Conservation (phyloP, 2,888 invertebrate genomes). For the Zonitis immaculata region DNA sequence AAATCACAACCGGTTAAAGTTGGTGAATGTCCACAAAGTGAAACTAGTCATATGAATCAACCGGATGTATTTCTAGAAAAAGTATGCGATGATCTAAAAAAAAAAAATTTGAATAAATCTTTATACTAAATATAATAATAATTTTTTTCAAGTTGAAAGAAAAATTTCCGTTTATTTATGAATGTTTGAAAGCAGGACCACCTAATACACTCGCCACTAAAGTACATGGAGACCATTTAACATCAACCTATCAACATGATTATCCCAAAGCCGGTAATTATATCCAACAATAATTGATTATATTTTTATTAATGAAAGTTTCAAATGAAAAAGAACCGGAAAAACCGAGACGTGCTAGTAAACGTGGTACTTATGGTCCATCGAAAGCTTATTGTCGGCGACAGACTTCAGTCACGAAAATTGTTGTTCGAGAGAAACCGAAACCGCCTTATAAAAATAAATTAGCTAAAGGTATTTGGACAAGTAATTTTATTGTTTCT, state of each 20-base stretch:
- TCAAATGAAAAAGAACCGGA: too few species aligned
- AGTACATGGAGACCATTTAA: conserved; percentile 59
- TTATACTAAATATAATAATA: not conserved
- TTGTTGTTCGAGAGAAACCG: too few species aligned
- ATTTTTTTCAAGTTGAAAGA: conserved; percentile 52
- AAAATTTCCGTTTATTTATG: conserved; percentile 62
- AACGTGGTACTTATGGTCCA: too few species aligned
- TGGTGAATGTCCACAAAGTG: conserved; percentile 54
- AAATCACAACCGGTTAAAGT: conserved; percentile 58
- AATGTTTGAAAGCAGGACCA: conserved; percentile 56
- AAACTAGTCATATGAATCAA: conserved; percentile 54
- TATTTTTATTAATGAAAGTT: too few species aligned
- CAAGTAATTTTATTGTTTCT: too few species aligned
- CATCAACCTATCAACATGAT: conserved; percentile 61
- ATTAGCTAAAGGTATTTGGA: too few species aligned
- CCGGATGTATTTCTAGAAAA: conserved; percentile 60
- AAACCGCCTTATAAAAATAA: too few species aligned
- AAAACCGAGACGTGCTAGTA: not conserved
- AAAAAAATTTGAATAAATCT: not conserved
- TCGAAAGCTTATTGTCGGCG: too few species aligned
- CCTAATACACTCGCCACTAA: conserved; percentile 56
- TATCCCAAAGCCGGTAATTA: conserved; percentile 50
- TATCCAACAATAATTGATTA: not conserved
- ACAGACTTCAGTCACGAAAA: too few species aligned
- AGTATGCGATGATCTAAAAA: too few species aligned